Percentiles rank a stretch among this genome's conserved stretches.
These are phyloP conservation scores for Spicauda simplicius DNA, from an alignment of 2,888 invertebrate genomes.

Conservation along the genomic window DNA sequence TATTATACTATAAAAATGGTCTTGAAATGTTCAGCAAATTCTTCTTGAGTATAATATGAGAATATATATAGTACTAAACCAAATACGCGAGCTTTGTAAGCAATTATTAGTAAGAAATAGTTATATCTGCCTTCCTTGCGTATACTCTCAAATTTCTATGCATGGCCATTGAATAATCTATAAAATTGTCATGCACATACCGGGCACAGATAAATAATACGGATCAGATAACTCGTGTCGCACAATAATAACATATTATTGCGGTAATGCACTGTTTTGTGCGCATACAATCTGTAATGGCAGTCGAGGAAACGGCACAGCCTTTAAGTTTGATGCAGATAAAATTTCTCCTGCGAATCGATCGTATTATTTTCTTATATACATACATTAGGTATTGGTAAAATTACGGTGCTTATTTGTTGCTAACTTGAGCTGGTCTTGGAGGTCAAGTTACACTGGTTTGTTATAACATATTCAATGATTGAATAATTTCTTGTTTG, in stretches of 20 bases:
- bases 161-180: constrained; percentile 73
- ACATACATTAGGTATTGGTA: neutral
- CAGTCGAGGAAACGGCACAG: constrained; percentile 13
- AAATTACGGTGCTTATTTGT: neutral
- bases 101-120: neutral
- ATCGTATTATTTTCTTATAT: constrained; percentile 40
- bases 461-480: too few relatives aligned
- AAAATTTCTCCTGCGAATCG: constrained; percentile 44
- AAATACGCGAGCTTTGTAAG: too few relatives aligned
- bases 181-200: constrained; percentile 80
- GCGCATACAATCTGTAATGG: constrained; percentile 55
- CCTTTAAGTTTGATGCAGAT: constrained; percentile 37
- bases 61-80: too few relatives aligned
- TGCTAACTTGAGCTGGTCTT: too few relatives aligned
- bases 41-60: too few relatives aligned
- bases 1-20: too few relatives aligned
- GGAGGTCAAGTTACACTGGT: too few relatives aligned
- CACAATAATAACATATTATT: constrained; percentile 79
- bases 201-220: constrained; percentile 75
- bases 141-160: constrained; percentile 51
- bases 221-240: constrained; percentile 75
- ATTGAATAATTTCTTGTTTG: too few relatives aligned
- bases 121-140: constrained; percentile 16
- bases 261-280: constrained; percentile 66
- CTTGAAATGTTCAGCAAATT: too few relatives aligned